phyloP scores from a whole-genome alignment of 2,888 invertebrate genomes.

The Colostygia pectinataria region DNA sequence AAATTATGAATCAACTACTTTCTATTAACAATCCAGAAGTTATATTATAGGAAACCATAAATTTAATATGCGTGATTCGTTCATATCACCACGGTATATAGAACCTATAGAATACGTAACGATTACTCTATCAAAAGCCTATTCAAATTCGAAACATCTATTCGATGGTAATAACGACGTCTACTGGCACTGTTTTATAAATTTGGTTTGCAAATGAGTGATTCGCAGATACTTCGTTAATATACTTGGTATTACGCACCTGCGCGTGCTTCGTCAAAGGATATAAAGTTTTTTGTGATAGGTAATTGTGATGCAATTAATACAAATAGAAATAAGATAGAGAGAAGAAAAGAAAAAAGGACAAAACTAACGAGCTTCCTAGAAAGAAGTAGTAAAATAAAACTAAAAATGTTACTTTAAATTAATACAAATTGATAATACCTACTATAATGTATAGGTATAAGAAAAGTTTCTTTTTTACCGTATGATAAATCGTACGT shows the following conservation, averaged over 20 bases:
- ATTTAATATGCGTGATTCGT: constrained; percentile 40
- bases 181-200: constrained; percentile 23
- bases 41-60: constrained; percentile 32
- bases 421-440: too few species aligned
- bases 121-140: constrained; percentile 28
- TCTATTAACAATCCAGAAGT: constrained; percentile 12
- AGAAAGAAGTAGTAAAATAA: too few species aligned
- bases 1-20: not conserved
- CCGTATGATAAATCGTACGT: too few species aligned
- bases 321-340: too few species aligned
- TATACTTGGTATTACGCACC: constrained; percentile 12
- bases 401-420: too few species aligned
- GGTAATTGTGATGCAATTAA: too few species aligned
- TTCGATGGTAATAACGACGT: constrained; percentile 26
- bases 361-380: too few species aligned
- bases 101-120: constrained; percentile 25
- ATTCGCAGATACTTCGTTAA: constrained; percentile 14
- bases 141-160: constrained; percentile 36
- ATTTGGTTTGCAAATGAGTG: constrained; percentile 24
- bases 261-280: not conserved
- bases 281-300: too few species aligned
- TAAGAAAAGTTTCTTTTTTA: too few species aligned
- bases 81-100: constrained; percentile 16
- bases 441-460: too few species aligned
- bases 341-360: too few species aligned